Percentiles rank a stretch among this genome's conserved stretches.
Evolutionary conservation across 2,113 vertebrate species (phyloP).

Genomic region (Oncorhynchus kisutch): DNA sequence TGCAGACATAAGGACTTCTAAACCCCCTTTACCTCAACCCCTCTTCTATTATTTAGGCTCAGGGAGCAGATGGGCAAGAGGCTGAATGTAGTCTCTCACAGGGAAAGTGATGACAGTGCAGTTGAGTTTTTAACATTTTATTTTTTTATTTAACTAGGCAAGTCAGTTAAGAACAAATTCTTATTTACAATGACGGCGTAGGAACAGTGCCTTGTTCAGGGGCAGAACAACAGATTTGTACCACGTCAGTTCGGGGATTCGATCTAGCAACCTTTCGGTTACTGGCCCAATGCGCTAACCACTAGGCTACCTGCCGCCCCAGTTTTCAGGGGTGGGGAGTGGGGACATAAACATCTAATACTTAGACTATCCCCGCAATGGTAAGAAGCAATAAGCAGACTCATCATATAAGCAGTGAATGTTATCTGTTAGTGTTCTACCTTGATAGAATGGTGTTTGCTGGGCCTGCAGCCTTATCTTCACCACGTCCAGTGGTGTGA

Average conservation of each 20-base stretch:
- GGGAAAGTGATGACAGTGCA: background rate
- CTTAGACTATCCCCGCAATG: background rate
- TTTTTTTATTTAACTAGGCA: no score
- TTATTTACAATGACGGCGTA: no score
- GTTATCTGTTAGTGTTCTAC: conserved; percentile 43
- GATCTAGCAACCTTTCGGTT: no score
- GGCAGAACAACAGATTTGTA: no score
- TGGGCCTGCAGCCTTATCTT: conserved; percentile 95
- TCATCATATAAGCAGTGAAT: background rate
- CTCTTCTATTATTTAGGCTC: background rate
- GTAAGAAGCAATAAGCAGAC: background rate
- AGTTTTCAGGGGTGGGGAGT: background rate
- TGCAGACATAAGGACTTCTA: background rate
- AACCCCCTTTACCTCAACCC: background rate
- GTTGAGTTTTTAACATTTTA: background rate
- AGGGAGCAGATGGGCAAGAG: background rate
- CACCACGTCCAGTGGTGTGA: conserved; percentile 93
- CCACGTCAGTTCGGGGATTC: no score
- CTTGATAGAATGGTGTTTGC: conserved; percentile 79
- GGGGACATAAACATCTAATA: background rate
- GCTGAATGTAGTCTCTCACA: background rate
- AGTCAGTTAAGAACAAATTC: no score
- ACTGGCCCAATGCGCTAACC: no score
- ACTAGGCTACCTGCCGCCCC: no score
- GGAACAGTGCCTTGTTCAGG: no score